Evolutionary conservation across 92 coral and sea anemone genomes (phyloP), one percentile per base, ranked within the genome.

Genomic region (Siderastrea siderea): DNA sequence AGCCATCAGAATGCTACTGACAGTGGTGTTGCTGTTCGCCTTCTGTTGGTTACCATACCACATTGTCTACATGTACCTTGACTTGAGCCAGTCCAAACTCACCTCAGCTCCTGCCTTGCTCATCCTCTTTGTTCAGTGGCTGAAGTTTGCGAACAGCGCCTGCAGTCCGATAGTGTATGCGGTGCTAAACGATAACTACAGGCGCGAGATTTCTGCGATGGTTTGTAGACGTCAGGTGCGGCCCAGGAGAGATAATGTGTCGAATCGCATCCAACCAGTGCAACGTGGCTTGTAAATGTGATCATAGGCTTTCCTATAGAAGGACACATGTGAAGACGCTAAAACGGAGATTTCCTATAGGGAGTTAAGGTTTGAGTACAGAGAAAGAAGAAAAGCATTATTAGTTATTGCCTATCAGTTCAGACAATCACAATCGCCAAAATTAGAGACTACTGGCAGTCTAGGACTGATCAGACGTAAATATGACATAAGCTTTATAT

Each of bases 41-140:
- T 49, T 89, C 53, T 92, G 93, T 68, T 92, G 95, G 95, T 82
- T 89, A 63, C 95, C 95, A 7, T 92, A 89, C 79, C 95, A 92
- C 89, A 83, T 89, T 62, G 75, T 80, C 55, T 89, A 49, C 78
- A 50, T 92, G 49, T 92, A 89, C 74, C 50, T 85, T 47, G 95
- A 92, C 72, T 86, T 71, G 68, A 60, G 62, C 12, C 61, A 38
- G 70, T 16, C 71, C 1, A 16, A 73, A 48, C 78, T 74, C 50
- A 75, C 79, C 14, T 92, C 81, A 26, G 79, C 83, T 38, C 81
- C 85, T 67, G 74, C 91, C 68, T 79, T 89, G 13, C 72, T 88
- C 47, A 77, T 86, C 47, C 89, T 92, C 57, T 81, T 85, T 47
- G 78, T 63, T 51, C 95, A 92, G 88, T 89, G 93, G 95, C 78